phyloP scores from a whole-genome alignment of 2,888 invertebrate genomes.

The Perizoma affinitatum region DNA sequence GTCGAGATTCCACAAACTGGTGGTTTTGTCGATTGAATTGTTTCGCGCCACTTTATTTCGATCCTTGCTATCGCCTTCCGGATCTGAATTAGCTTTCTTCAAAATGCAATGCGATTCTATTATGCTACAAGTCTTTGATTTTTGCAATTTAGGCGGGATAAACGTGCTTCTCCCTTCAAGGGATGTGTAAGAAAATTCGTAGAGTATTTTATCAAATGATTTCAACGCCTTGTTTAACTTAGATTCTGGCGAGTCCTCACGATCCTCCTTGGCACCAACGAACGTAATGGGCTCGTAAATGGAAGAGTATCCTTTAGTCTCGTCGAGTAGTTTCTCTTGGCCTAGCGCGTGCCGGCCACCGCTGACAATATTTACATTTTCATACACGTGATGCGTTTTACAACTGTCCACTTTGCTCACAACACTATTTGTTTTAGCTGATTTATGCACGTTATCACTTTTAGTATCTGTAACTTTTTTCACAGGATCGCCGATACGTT shows the following conservation, averaged over 20 bases:
- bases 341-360: slow-evolving; percentile 49
- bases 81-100: slow-evolving; percentile 83
- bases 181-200: slow-evolving; percentile 69
- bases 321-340: slow-evolving; percentile 62
- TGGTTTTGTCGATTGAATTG: slow-evolving; percentile 82
- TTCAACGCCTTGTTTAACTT: slow-evolving; percentile 76
- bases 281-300: slow-evolving; percentile 80
- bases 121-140: slow-evolving; percentile 88
- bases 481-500: slow-evolving; percentile 69
- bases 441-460: slow-evolving; percentile 67
- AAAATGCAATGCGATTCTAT: slow-evolving; percentile 88
- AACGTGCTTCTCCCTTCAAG: slow-evolving; percentile 58
- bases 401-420: slow-evolving; percentile 58
- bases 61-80: slow-evolving; percentile 61
- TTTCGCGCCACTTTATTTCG: slow-evolving; percentile 71
- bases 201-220: slow-evolving; percentile 79
- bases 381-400: slow-evolving; percentile 68
- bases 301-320: slow-evolving; percentile 75
- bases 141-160: slow-evolving; percentile 85
- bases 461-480: slow-evolving; percentile 40
- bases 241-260: slow-evolving; percentile 53
- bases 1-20: slow-evolving; percentile 84
- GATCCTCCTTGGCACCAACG: slow-evolving; percentile 52
- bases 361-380: slow-evolving; percentile 74
- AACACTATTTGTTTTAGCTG: slow-evolving; percentile 59